Percentiles rank a stretch among this genome's conserved stretches.
These are phyloP conservation scores for Rosalia funebris DNA, from an alignment of 2,888 invertebrate species.

Conservation along the genomic window DNA sequence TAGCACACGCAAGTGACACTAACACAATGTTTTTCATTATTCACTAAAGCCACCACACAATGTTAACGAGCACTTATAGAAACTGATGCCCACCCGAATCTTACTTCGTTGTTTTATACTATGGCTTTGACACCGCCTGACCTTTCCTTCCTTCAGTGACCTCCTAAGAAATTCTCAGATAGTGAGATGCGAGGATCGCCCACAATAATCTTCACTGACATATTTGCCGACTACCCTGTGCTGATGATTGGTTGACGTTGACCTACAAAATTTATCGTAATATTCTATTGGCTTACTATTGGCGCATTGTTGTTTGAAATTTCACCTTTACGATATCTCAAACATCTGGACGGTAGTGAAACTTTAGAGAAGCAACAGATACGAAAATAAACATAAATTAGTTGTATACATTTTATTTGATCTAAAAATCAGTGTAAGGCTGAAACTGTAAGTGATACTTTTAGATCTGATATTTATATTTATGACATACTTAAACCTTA, in stretches of 20 bases:
- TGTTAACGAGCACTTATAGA: conserved; percentile 49
- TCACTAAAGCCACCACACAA: conserved; percentile 49
- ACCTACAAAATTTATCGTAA: conserved; percentile 55
- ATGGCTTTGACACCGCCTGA: conserved; percentile 55
- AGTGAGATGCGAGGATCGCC: conserved; percentile 44
- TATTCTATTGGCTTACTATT: conserved; percentile 43
- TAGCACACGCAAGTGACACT: conserved; percentile 56
- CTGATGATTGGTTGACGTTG: conserved; percentile 57
- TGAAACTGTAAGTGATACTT: too few species aligned
- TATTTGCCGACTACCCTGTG: conserved; percentile 62
- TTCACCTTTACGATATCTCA: conserved; percentile 24
- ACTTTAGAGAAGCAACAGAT: too few species aligned
- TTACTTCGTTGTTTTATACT: conserved; percentile 60
- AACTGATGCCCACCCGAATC: conserved; percentile 57
- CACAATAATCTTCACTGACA: conserved; percentile 55
- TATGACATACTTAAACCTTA: too few species aligned
- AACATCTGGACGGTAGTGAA: not conserved
- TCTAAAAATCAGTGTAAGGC: not conserved
- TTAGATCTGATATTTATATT: too few species aligned
- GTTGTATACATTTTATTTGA: not conserved
- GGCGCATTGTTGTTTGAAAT: conserved; percentile 18
- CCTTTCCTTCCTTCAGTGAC: conserved; percentile 60
- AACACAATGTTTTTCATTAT: conserved; percentile 57
- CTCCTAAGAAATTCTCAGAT: conserved; percentile 54
- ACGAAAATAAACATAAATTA: not conserved